Conservation (phyloP, 2,888 invertebrate genomes). For the Euplagia quadripunctaria region DNA sequence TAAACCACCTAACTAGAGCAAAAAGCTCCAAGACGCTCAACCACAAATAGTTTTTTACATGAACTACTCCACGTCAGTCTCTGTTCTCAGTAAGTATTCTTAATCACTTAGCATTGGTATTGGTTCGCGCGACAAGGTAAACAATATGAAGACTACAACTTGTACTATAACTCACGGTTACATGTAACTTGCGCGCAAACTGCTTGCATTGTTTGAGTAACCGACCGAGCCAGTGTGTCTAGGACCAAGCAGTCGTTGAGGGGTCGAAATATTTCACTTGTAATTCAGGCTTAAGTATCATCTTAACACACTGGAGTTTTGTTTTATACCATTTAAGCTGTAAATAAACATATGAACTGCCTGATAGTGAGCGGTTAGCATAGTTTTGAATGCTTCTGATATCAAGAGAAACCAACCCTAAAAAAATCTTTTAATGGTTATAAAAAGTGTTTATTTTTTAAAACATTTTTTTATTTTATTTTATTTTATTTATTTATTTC, state of each 20-base stretch:
- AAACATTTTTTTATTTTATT: too few relatives aligned
- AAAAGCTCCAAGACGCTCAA: too few relatives aligned
- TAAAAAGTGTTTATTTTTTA: too few relatives aligned
- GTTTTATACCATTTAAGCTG: too few relatives aligned
- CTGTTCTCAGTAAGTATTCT: slow-evolving; percentile 75
- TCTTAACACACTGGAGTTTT: not conserved
- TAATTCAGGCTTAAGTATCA: slow-evolving; percentile 2
- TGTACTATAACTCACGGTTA: slow-evolving; percentile 82
- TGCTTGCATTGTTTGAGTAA: slow-evolving; percentile 73
- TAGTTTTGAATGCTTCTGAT: too few relatives aligned
- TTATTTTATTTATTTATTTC: too few relatives aligned
- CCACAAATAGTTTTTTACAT: not conserved
- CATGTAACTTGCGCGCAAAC: slow-evolving; percentile 68
- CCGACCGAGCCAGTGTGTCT: slow-evolving; percentile 42
- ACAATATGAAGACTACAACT: slow-evolving; percentile 86
- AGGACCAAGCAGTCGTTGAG: not conserved
- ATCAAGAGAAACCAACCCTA: too few relatives aligned
- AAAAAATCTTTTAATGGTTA: too few relatives aligned
- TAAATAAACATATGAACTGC: too few relatives aligned
- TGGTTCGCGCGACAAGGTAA: slow-evolving; percentile 85
- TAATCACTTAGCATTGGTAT: slow-evolving; percentile 87
- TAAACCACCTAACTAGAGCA: too few relatives aligned
- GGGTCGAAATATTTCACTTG: slow-evolving; percentile 11
- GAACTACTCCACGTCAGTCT: slow-evolving; percentile 58
- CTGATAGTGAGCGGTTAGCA: not conserved